Evolutionary conservation across 1,140 invertebrate genomes (phyloP).

Genomic region (Oedothorax gibbosus): DNA sequence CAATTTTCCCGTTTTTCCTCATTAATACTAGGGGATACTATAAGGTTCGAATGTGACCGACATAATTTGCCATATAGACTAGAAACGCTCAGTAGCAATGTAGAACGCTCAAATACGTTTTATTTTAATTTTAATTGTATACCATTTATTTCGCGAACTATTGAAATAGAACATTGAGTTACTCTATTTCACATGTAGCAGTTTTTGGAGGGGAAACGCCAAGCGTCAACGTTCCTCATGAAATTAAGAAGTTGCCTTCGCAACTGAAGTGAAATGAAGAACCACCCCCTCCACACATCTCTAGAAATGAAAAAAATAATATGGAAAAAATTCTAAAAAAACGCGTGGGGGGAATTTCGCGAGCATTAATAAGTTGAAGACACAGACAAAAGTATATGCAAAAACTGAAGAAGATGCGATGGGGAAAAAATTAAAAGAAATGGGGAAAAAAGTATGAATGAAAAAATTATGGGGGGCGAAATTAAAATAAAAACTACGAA

Average conservation of each 20-base stretch:
- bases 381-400: constrained; percentile 53
- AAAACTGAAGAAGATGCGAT: neutral
- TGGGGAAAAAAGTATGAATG: constrained; percentile 1
- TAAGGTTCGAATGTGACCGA: too few species aligned
- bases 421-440: constrained; percentile 14
- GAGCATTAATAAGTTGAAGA: constrained; percentile 52
- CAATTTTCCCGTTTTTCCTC: too few species aligned
- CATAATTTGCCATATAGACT: too few species aligned
- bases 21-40: too few species aligned
- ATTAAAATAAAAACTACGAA: neutral
- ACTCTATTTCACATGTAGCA: too few species aligned
- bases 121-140: too few species aligned
- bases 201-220: neutral
- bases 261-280: constrained; percentile 40
- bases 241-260: constrained; percentile 58
- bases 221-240: constrained; percentile 38
- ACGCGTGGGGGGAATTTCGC: constrained; percentile 18
- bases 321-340: constrained; percentile 10
- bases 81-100: too few species aligned
- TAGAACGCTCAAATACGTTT: too few species aligned
- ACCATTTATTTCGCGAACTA: too few species aligned
- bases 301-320: constrained; percentile 7
- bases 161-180: too few species aligned
- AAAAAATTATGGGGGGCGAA: neutral
- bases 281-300: neutral